These are phyloP conservation scores for Aurelia sp. DNA, from an alignment of 30 jellyfish, hydroid and myxozoan genomes.

Conservation along the genomic window DNA sequence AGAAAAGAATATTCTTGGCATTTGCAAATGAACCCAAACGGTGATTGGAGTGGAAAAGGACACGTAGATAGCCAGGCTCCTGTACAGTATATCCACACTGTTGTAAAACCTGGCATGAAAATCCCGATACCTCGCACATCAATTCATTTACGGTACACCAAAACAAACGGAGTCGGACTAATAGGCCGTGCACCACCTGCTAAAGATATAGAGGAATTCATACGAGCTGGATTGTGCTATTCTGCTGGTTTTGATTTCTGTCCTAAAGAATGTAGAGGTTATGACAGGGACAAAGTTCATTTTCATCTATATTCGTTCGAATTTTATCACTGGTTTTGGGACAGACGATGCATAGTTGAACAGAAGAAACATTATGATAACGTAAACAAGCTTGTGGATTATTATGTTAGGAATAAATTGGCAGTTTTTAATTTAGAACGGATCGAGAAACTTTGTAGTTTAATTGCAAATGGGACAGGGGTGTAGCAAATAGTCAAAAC, in stretches of 20 bases:
- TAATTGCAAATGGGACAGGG: no score
- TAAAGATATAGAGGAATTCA: constrained; percentile 39
- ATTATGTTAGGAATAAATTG: background rate
- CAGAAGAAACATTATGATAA: constrained; percentile 42
- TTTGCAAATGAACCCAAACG: constrained; percentile 61
- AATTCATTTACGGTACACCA: constrained; percentile 42
- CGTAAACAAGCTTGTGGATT: background rate
- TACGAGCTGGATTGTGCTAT: constrained; percentile 71
- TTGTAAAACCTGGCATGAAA: constrained; percentile 1
- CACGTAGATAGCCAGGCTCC: constrained; percentile 48
- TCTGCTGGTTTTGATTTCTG: constrained; percentile 66
- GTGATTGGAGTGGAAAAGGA: constrained; percentile 10
- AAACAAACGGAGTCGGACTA: constrained; percentile 12
- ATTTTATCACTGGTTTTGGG: constrained; percentile 66
- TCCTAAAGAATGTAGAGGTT: constrained; percentile 51
- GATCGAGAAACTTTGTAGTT: no score
- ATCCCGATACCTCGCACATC: constrained; percentile 59
- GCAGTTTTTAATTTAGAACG: no score
- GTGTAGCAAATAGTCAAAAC: no score
- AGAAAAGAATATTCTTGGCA: constrained; percentile 74
- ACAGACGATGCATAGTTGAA: constrained; percentile 31
- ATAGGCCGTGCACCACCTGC: constrained; percentile 51
- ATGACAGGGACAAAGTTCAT: constrained; percentile 34
- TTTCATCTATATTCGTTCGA: constrained; percentile 53
- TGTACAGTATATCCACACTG: constrained; percentile 24